These are phyloP conservation scores for Cephalotes varians DNA, from an alignment of 2,888 invertebrate species.

Conservation along the genomic window DNA sequence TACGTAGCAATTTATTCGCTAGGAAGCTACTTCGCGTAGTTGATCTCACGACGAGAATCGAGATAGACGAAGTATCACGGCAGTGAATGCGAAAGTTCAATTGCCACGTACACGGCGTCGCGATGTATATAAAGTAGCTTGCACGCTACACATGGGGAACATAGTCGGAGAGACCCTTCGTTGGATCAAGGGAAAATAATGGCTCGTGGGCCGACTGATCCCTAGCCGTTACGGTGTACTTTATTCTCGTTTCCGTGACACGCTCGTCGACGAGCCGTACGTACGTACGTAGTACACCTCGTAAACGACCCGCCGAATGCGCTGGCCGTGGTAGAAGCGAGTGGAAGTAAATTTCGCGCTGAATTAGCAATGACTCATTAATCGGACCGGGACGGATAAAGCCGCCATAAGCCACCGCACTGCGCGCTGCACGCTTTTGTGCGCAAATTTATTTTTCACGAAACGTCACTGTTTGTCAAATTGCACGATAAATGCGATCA, in stretches of 20 bases:
- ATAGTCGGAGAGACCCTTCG: slow-evolving; percentile 39
- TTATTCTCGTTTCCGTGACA: slow-evolving; percentile 56
- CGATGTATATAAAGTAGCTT: slow-evolving; percentile 53
- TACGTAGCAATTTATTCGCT: slow-evolving; percentile 52
- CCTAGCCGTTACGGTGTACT: slow-evolving; percentile 57
- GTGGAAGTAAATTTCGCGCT: slow-evolving; percentile 45
- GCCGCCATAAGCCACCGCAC: background rate
- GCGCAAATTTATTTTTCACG: slow-evolving; percentile 39
- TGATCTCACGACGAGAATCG: slow-evolving; percentile 52
- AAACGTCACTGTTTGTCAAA: slow-evolving; percentile 33
- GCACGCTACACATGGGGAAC: slow-evolving; percentile 17
- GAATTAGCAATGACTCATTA: slow-evolving; percentile 55
- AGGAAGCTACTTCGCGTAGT: slow-evolving; percentile 45
- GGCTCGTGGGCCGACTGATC: slow-evolving; percentile 51
- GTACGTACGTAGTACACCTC: slow-evolving; percentile 32
- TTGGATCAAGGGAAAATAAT: slow-evolving; percentile 63
- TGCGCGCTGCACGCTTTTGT: background rate
- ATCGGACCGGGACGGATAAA: slow-evolving; percentile 36
- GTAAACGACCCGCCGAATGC: slow-evolving; percentile 38
- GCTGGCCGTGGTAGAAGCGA: background rate
- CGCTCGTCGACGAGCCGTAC: slow-evolving; percentile 44
- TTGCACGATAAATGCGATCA: slow-evolving; percentile 30
- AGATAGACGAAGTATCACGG: slow-evolving; percentile 52
- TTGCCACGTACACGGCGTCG: slow-evolving; percentile 51
- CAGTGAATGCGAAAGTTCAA: slow-evolving; percentile 53